Conservation (phyloP, 2,888 invertebrate species). For the Tortricodes alternella region DNA sequence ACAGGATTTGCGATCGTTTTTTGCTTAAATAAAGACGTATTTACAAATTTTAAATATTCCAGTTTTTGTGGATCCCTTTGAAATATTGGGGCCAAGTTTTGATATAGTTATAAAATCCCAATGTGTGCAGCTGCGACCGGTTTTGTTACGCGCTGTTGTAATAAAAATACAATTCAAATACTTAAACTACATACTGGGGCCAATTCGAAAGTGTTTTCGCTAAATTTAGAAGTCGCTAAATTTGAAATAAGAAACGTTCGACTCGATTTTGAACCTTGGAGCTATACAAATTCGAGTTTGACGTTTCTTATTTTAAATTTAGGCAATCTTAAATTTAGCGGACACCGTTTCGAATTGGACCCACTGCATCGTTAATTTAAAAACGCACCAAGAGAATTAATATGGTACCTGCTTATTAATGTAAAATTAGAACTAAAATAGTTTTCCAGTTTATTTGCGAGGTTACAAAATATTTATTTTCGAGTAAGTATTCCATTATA, state of each 20-base stretch:
- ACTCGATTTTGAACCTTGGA: no score
- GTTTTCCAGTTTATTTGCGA: conserved; percentile 51
- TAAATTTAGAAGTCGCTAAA: no score
- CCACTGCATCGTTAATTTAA: no score
- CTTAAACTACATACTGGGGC: conserved; percentile 29
- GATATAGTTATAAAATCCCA: conserved; percentile 59
- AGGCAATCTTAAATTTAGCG: no score
- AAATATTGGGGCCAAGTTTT: conserved; percentile 77
- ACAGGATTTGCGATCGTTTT: conserved; percentile 61
- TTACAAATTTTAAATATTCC: conserved; percentile 69
- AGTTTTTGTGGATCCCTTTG: conserved; percentile 55
- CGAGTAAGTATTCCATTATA: conserved; percentile 49
- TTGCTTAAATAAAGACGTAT: conserved; percentile 50
- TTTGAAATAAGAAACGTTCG: no score
- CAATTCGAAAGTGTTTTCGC: no score
- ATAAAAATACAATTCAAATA: neutral
- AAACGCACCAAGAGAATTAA: conserved; percentile 57
- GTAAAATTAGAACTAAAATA: conserved; percentile 51
- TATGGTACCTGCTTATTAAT: conserved; percentile 72
- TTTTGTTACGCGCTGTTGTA: conserved; percentile 34
- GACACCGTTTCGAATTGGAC: no score
- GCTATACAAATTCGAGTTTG: no score
- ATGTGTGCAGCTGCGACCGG: conserved; percentile 41
- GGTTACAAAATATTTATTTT: conserved; percentile 38
- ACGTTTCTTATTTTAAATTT: no score